Evolutionary conservation across 2,113 vertebrate genomes (phyloP).

Genomic region (Phalacrocorax brasilianus): DNA sequence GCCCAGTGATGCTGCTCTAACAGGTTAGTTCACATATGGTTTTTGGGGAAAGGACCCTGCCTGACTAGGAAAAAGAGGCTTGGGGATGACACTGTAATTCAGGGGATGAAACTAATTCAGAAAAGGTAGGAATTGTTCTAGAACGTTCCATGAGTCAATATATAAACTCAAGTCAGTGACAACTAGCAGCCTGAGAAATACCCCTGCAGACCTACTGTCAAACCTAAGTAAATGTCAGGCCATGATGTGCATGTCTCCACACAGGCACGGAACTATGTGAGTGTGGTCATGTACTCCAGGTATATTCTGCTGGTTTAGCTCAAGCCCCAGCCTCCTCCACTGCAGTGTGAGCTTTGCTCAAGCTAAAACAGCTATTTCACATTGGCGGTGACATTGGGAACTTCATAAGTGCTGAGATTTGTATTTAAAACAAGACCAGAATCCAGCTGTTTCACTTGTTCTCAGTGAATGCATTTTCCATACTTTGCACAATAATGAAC

Average conservation of each 20-base stretch:
- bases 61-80: not conserved
- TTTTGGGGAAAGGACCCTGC: not conserved
- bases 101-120: not conserved
- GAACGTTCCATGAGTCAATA: not conserved
- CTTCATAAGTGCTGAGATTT: not conserved
- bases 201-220: not conserved
- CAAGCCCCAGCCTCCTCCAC: not conserved
- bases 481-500: conserved; percentile 11
- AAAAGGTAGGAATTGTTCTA: not conserved
- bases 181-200: not conserved
- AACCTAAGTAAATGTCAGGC: not conserved
- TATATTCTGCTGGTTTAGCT: not conserved
- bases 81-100: not conserved
- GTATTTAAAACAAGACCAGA: not conserved
- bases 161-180: not conserved
- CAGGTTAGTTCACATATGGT: not conserved
- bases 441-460: conserved; percentile 32
- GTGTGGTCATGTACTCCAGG: not conserved
- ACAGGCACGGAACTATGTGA: not conserved
- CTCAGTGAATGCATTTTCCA: not conserved
- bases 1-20: not conserved
- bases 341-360: not conserved
- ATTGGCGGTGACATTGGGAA: not conserved
- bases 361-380: not conserved
- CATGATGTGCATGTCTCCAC: not conserved